phyloP scores from a whole-genome alignment of 2,113 vertebrate genomes.

The Neogale vison region DNA sequence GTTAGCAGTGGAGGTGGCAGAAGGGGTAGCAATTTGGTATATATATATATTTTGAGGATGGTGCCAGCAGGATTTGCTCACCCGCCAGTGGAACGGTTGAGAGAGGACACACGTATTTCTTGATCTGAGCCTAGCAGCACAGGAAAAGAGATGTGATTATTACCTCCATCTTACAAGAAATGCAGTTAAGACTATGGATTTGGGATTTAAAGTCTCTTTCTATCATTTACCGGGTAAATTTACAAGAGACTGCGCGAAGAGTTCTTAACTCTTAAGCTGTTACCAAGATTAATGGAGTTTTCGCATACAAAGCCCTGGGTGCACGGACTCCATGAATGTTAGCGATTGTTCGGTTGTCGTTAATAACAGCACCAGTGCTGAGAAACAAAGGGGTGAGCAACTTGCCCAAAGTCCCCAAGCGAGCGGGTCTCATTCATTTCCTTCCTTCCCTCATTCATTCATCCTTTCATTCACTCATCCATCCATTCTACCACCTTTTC shows the following conservation, averaged over 20 bases:
- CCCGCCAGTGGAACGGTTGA: background rate
- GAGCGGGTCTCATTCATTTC: background rate
- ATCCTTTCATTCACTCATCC: background rate
- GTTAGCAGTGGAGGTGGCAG: background rate
- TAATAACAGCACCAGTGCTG: background rate
- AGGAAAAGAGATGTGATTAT: background rate
- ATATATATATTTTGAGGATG: background rate
- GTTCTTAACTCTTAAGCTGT: background rate
- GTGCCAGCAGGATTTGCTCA: background rate
- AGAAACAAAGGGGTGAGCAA: background rate
- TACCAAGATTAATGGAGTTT: background rate
- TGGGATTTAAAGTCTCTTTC: background rate
- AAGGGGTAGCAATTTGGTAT: background rate
- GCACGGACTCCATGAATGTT: background rate
- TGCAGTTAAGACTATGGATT: background rate
- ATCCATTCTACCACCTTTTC: background rate
- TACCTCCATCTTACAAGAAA: background rate
- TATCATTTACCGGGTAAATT: background rate
- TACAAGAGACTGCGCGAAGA: background rate
- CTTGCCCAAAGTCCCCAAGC: background rate
- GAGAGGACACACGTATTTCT: background rate
- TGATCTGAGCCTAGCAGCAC: background rate
- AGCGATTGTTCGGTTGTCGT: background rate
- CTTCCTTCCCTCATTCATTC: background rate
- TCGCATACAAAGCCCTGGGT: background rate